Conservation (phyloP, 1,140 invertebrate genomes). For the Bombus waltoni region DNA sequence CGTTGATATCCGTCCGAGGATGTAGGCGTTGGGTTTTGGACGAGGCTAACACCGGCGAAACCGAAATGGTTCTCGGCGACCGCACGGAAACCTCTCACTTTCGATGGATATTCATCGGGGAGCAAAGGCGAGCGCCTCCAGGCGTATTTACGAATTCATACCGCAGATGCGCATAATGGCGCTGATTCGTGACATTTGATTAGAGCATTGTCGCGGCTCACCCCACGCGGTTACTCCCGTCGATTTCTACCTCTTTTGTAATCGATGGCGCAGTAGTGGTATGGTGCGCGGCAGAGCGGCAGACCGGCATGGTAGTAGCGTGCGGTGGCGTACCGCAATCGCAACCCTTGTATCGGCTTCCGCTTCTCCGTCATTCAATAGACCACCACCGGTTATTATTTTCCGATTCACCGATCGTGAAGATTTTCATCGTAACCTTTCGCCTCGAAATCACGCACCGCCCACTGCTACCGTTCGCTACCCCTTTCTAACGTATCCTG, state of each 20-base stretch:
- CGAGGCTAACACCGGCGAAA: neutral
- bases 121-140: constrained; percentile 66
- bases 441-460: constrained; percentile 35
- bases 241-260: constrained; percentile 60
- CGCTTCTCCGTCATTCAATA: constrained; percentile 48
- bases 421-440: constrained; percentile 55
- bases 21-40: neutral
- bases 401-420: constrained; percentile 59
- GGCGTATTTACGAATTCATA: constrained; percentile 82
- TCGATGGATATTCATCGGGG: constrained; percentile 56
- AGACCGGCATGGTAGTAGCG: too few relatives aligned
- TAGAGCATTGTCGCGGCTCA: constrained; percentile 80
- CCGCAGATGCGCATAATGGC: constrained; percentile 81
- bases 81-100: constrained; percentile 18
- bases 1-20: neutral
- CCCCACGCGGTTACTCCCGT: constrained; percentile 64
- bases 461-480: neutral
- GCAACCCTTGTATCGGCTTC: constrained; percentile 53
- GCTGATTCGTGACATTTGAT: constrained; percentile 83
- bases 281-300: too few relatives aligned
- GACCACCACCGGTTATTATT: constrained; percentile 57
- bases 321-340: constrained; percentile 47
- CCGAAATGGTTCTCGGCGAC: neutral
- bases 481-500: constrained; percentile 7
- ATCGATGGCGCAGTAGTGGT: neutral